Base-by-base conservation (phyloP, 2,113 vertebrate genomes). In the Hemicordylus capensis region DNA sequence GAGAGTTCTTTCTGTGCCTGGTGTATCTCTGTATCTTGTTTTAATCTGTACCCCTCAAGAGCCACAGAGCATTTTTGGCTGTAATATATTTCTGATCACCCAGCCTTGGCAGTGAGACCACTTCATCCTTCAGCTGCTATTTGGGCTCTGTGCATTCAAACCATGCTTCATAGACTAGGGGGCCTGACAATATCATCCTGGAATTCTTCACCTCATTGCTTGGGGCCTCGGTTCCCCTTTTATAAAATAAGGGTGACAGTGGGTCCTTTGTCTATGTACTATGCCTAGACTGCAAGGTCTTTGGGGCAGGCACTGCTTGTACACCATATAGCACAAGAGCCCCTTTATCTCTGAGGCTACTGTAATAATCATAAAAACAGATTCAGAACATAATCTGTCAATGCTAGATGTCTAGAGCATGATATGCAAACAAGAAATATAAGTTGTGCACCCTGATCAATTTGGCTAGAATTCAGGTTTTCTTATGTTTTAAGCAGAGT, bases 391-490 rank as follows among this genome's bases (percentile, higher is more conserved):
- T 79, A 37, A 73, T 85, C 84, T 85, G 84, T 85, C 84, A 85
- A 20, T 85, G 56, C 56, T 73, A 26, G 67, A 61, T 85, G 67
- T 72, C 82, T 39, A 70, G 3, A n/a, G 86, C 74, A 66, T 31
- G 80, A 91, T 91, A 82, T 0, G 10, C 83, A 81, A 85, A 79
- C 44, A 78, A 81, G 85, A 87, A 90, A 90, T 85, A 58, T 1
- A 59, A 91, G n/a, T 44, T 80, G 63, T 81, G 93, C 64, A 80
- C 83, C 77, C 39, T 87, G 89, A 83, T 70, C 63, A 82, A 42
- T 22, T 0, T 92, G 90, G 90, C 91, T 91, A 48, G 64, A 92
- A 59, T 87, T 90, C 86, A 90, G 88, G 69, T 74, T 72, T 56
- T 42, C 11, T 85, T 73, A 63, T 74, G 64, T 89, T 87, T 88